A percentile compares a stretch with the other conserved stretches of the same genome.
Conservation (phyloP, 2,888 invertebrate genomes). For the Eubasilissa splendida region DNA sequence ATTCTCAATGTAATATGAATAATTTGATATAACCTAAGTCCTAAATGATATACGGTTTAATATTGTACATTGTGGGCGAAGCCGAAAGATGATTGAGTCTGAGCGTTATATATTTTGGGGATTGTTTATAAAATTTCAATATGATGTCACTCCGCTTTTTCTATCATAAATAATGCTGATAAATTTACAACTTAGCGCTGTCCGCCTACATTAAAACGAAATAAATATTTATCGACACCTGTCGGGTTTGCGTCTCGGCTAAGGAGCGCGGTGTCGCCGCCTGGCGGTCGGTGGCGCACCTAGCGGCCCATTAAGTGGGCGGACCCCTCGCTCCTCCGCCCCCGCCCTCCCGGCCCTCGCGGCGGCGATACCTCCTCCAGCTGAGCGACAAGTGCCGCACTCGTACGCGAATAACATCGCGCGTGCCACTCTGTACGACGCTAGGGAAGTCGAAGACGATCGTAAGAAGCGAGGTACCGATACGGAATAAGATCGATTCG, state of each 20-base stretch:
- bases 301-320: slow-evolving; percentile 50
- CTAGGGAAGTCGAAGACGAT: slow-evolving; percentile 39
- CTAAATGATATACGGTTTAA: too few species aligned
- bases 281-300: slow-evolving; percentile 40
- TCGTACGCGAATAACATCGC: slow-evolving; percentile 51
- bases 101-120: too few species aligned
- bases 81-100: too few species aligned
- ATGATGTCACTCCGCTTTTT: too few species aligned
- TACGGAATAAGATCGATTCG: slow-evolving; percentile 23
- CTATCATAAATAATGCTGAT: too few species aligned
- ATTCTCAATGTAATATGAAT: too few species aligned
- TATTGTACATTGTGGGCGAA: too few species aligned
- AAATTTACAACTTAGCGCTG: background rate
- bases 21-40: too few species aligned
- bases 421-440: slow-evolving; percentile 44
- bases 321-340: slow-evolving; percentile 51
- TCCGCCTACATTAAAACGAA: slow-evolving; percentile 14
- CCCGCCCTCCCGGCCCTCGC: slow-evolving; percentile 52
- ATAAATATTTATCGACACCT: slow-evolving; percentile 39
- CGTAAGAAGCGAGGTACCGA: slow-evolving; percentile 2
- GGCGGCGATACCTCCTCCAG: slow-evolving; percentile 50
- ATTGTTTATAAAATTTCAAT: too few species aligned
- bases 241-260: slow-evolving; percentile 48
- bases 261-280: slow-evolving; percentile 40
- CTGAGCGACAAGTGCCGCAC: slow-evolving; percentile 51